Evolutionary conservation across 2,113 vertebrate species (phyloP).

Genomic region (Corydoras maculifer): DNA sequence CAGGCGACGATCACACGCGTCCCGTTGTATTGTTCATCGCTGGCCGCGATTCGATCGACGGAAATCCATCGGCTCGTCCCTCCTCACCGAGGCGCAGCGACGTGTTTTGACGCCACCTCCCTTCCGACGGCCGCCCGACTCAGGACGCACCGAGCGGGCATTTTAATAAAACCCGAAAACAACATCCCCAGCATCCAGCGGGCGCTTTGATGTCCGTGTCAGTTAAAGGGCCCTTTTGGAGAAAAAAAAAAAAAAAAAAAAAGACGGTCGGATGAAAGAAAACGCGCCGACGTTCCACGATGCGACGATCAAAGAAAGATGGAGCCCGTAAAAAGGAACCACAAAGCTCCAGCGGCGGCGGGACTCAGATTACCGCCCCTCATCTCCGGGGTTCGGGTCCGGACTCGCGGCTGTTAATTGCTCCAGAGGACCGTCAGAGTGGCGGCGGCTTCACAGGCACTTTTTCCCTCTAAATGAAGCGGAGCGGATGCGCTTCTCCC

Average conservation of each 20-base stretch:
- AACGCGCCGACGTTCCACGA: background rate
- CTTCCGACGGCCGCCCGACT: slow-evolving; percentile 22
- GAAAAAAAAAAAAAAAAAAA: too few relatives aligned
- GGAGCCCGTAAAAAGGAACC: slow-evolving; percentile 35
- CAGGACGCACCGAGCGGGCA: slow-evolving; percentile 51
- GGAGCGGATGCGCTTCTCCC: too few relatives aligned
- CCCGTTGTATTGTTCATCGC: slow-evolving; percentile 49
- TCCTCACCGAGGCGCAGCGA: slow-evolving; percentile 41
- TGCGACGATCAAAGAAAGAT: slow-evolving; percentile 36
- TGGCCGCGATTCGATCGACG: slow-evolving; percentile 54
- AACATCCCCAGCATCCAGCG: background rate
- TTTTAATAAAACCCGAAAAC: slow-evolving; percentile 30
- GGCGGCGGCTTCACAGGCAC: too few relatives aligned
- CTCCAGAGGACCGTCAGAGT: too few relatives aligned
- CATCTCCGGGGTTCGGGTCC: too few relatives aligned
- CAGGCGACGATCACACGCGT: slow-evolving; percentile 31
- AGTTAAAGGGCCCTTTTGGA: too few relatives aligned
- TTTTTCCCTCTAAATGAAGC: too few relatives aligned
- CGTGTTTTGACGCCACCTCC: slow-evolving; percentile 45
- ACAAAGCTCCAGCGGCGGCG: slow-evolving; percentile 1
- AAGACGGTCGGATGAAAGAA: too few relatives aligned
- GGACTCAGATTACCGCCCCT: too few relatives aligned
- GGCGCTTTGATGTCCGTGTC: too few relatives aligned
- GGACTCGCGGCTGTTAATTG: too few relatives aligned
- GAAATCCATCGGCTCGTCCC: slow-evolving; percentile 40